These are phyloP conservation scores for Tragulus kanchil DNA, from an alignment of 2,113 vertebrate species.

Conservation along the genomic window DNA sequence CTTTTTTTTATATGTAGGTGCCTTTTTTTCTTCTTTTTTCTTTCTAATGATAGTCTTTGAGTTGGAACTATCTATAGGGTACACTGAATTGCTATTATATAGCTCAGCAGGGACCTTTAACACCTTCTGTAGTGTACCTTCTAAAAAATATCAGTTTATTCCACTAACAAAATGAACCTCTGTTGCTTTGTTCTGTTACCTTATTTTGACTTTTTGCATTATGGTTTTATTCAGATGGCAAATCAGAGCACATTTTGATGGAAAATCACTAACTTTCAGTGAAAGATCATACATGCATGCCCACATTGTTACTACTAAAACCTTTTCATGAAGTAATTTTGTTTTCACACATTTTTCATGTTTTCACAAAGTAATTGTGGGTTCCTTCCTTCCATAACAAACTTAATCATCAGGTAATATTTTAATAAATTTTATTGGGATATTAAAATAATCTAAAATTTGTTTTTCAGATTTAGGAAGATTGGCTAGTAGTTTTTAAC, in stretches of 20 bases:
- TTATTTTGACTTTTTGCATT: slow-evolving; percentile 77
- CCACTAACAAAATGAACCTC: slow-evolving; percentile 83
- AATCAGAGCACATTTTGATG: slow-evolving; percentile 74
- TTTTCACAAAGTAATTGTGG: slow-evolving; percentile 48
- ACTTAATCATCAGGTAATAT: background rate
- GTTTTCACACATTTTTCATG: too few species aligned
- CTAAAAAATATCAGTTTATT: slow-evolving; percentile 83
- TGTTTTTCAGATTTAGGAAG: slow-evolving; percentile 40
- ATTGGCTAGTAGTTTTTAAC: slow-evolving; percentile 8
- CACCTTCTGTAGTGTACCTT: slow-evolving; percentile 76
- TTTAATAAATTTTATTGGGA: background rate
- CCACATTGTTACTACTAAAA: background rate
- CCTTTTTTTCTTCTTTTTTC: background rate
- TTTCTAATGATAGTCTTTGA: slow-evolving; percentile 73
- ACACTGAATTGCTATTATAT: slow-evolving; percentile 69
- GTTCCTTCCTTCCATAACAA: slow-evolving; percentile 45
- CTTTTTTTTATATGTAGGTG: slow-evolving; percentile 4
- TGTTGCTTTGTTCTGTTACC: slow-evolving; percentile 75
- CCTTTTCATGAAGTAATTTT: background rate
- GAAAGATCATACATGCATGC: slow-evolving; percentile 31
- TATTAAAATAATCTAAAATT: background rate
- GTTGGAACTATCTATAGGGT: slow-evolving; percentile 74
- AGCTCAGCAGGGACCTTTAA: slow-evolving; percentile 78
- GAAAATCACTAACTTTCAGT: slow-evolving; percentile 55
- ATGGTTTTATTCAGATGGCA: slow-evolving; percentile 84